These are phyloP conservation scores for Orius insidiosus DNA, from an alignment of 1,140 invertebrate species.

Conservation along the genomic window DNA sequence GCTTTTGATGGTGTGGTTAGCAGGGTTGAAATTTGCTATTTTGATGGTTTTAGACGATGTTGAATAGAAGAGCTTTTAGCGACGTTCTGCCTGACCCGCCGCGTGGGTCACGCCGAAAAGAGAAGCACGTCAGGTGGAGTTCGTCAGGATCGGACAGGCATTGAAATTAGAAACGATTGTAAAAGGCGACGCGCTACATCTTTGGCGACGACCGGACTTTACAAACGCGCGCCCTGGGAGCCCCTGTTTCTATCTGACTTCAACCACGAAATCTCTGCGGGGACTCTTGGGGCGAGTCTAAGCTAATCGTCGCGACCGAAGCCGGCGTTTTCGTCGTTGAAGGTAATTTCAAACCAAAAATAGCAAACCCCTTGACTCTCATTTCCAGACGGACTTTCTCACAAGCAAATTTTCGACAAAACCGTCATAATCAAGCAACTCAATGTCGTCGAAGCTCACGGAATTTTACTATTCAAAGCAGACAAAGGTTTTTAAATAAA, in stretches of 20 bases:
- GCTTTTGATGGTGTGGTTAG: too few species aligned
- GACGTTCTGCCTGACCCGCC: slow-evolving; percentile 53
- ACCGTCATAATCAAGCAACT: slow-evolving; percentile 47
- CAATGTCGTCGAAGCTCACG: slow-evolving; percentile 52
- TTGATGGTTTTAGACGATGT: slow-evolving; percentile 40
- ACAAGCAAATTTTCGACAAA: slow-evolving; percentile 51
- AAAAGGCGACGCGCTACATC: slow-evolving; percentile 68
- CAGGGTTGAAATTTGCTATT: too few species aligned
- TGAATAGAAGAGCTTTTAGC: slow-evolving; percentile 62
- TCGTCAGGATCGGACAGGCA: slow-evolving; percentile 65
- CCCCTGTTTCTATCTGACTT: slow-evolving; percentile 58
- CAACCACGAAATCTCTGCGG: slow-evolving; percentile 43
- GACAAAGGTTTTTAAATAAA: slow-evolving; percentile 46
- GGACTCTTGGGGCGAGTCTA: slow-evolving; percentile 52
- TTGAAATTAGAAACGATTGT: slow-evolving; percentile 71
- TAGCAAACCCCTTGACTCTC: neutral
- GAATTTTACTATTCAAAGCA: slow-evolving; percentile 45
- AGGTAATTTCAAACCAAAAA: slow-evolving; percentile 36
- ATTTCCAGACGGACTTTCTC: slow-evolving; percentile 37
- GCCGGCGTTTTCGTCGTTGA: slow-evolving; percentile 46
- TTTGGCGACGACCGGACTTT: slow-evolving; percentile 54
- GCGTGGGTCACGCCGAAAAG: slow-evolving; percentile 39
- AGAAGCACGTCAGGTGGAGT: slow-evolving; percentile 61
- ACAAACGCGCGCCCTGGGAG: slow-evolving; percentile 61
- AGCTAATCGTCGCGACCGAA: slow-evolving; percentile 43